Percentiles rank a stretch among this genome's conserved stretches.
Evolutionary conservation across 2,797 vertebrate species (phyloP).

Genomic region (Manis pentadactyla): DNA sequence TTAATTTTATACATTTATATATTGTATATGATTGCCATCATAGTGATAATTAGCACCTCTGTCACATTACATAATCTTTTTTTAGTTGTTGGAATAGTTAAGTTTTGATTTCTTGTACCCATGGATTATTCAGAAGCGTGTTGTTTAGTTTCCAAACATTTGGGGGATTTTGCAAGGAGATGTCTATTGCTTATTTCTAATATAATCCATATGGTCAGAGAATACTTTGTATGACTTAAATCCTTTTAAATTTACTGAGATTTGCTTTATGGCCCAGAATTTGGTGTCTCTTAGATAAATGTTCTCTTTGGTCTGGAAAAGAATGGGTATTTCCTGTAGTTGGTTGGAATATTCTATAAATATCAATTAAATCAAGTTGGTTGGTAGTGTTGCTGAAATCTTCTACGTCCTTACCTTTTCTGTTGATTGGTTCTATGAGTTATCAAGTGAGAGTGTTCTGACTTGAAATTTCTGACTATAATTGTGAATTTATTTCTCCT

Average conservation of each 20-base stretch:
- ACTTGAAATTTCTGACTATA: not conserved
- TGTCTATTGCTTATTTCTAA: constrained; percentile 30
- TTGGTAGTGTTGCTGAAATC: not conserved
- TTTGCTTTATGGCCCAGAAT: not conserved
- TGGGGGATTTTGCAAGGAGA: constrained; percentile 11
- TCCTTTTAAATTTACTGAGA: not conserved
- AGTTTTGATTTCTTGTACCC: not conserved
- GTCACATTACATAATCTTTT: not conserved
- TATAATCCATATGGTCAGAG: not conserved
- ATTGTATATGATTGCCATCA: not conserved
- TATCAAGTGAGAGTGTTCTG: not conserved
- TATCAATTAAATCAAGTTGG: constrained; percentile 2
- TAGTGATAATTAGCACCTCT: not conserved
- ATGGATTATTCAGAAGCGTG: not conserved
- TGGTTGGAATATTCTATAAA: constrained; percentile 16
- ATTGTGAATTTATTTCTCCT: not conserved
- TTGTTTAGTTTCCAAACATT: constrained; percentile 38
- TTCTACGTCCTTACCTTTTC: not conserved
- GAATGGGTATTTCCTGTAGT: not conserved
- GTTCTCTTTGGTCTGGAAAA: constrained; percentile 26
- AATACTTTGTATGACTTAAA: not conserved
- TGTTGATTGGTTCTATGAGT: not conserved
- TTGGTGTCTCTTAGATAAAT: not conserved
- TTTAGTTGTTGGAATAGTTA: not conserved
- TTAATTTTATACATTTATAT: not conserved